Evolutionary conservation across 2,888 invertebrate genomes (phyloP), one percentile per base, ranked within the genome.

Genomic region (Hypsopygia costalis): DNA sequence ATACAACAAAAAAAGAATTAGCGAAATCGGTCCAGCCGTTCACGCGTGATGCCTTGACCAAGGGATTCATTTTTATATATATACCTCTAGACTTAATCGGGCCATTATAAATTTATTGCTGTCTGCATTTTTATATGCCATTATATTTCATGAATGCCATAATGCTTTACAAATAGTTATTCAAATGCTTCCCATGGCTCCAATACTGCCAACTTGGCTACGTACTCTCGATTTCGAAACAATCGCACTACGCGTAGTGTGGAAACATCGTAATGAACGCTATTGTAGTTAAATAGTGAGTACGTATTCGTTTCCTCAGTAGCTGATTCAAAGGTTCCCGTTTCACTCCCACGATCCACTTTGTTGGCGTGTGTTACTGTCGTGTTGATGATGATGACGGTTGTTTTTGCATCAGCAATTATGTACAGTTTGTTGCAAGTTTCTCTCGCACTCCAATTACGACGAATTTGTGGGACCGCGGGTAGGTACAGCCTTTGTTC

Each of bases 281-380:
- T 67, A 78, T 79, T 78, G 77, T 76, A 68, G 69, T 66, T 75
- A 72, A 75, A 70, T 76, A 72, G 56, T 64, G 57, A 59, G 59
- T 54, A 57, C 61, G 63, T 69, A 69, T 69, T 61, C 65, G 76
- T 81, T 82, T 83, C 81, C 81, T 79, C 73, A 68, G 65, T 64
- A 47, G 65, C 62, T 63, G 69, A 63, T 80, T 76, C 67, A 75
- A 65, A 65, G 74, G 68, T 68, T 82, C 79, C 83, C 83, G 81
- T 85, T 83, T 81, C 78, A 70, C 79, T 88, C 87, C 82, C 87
- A 88, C 87, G 87, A 79, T 81, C 82, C 72, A 85, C 69, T 83
- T 88, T 60, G 62, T 54, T 67, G 73, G 72, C 77, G 80, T 82
- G 79, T 82, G 73, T 72, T 82, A 78, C 77, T 76, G 76, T 72